These are phyloP conservation scores for Toxotes chatareus DNA, from an alignment of 2,113 vertebrate genomes.

Conservation along the genomic window DNA sequence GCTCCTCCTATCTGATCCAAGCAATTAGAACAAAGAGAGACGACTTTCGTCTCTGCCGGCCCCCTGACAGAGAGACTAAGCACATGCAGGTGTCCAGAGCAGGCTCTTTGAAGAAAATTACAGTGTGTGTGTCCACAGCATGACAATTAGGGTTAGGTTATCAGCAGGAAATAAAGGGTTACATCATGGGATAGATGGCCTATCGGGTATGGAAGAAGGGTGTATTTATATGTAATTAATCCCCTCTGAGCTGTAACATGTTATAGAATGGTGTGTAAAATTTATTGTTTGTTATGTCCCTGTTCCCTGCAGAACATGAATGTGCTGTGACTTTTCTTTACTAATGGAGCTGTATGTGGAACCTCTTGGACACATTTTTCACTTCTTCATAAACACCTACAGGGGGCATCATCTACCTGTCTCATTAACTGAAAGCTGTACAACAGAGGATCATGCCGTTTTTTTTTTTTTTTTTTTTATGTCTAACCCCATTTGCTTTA, in stretches of 20 bases:
- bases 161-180: constrained; percentile 83
- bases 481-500: background rate
- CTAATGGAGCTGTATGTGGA: constrained; percentile 4
- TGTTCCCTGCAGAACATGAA: constrained; percentile 14
- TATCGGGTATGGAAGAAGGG: constrained; percentile 33
- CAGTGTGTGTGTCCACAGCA: constrained; percentile 71
- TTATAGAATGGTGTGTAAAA: constrained; percentile 36
- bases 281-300: constrained; percentile 12
- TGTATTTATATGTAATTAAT: constrained; percentile 67
- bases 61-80: constrained; percentile 79
- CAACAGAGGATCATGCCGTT: background rate
- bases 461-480: too few relatives aligned
- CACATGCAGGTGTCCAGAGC: constrained; percentile 81
- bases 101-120: constrained; percentile 80
- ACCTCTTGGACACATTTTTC: background rate
- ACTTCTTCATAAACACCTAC: constrained; percentile 29
- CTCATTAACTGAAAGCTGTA: background rate
- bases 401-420: constrained; percentile 53
- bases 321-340: background rate
- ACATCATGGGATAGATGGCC: constrained; percentile 55
- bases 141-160: constrained; percentile 80
- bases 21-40: constrained; percentile 68
- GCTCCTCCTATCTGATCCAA: constrained; percentile 54
- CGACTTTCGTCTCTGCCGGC: constrained; percentile 28
- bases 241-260: constrained; percentile 32